phyloP scores from a whole-genome alignment of 2,113 vertebrate species.

The Daphoenositta chrysoptera region DNA sequence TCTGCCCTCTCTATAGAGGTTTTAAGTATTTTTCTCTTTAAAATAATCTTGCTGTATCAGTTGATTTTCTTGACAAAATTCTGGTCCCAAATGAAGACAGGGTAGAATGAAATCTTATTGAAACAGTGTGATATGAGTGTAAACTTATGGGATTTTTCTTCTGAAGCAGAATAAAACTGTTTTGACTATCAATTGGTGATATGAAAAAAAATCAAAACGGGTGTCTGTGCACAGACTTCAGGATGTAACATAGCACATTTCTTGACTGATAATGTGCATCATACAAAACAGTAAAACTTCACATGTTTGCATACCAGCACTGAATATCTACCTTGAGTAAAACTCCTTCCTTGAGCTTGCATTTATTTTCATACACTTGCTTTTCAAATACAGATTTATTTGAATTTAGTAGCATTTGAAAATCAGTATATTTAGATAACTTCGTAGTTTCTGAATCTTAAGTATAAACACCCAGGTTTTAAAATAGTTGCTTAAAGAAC shows the following conservation, averaged over 20 bases:
- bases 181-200: not conserved
- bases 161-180: not conserved
- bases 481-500: not conserved
- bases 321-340: not conserved
- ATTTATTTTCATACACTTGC: not conserved
- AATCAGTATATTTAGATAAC: not conserved
- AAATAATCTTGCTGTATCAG: not conserved
- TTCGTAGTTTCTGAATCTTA: not conserved
- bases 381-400: not conserved
- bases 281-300: not conserved
- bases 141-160: not conserved
- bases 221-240: not conserved
- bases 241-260: not conserved
- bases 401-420: not conserved
- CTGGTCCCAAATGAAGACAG: not conserved
- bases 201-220: accelerated
- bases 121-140: not conserved
- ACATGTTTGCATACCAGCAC: not conserved
- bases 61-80: not conserved
- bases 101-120: not conserved
- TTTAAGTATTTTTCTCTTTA: not conserved
- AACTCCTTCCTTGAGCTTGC: not conserved
- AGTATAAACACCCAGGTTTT: not conserved
- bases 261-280: not conserved
- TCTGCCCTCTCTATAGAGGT: not conserved